phyloP scores from a whole-genome alignment of 2,113 vertebrate genomes.

The Anolis sagrei region DNA sequence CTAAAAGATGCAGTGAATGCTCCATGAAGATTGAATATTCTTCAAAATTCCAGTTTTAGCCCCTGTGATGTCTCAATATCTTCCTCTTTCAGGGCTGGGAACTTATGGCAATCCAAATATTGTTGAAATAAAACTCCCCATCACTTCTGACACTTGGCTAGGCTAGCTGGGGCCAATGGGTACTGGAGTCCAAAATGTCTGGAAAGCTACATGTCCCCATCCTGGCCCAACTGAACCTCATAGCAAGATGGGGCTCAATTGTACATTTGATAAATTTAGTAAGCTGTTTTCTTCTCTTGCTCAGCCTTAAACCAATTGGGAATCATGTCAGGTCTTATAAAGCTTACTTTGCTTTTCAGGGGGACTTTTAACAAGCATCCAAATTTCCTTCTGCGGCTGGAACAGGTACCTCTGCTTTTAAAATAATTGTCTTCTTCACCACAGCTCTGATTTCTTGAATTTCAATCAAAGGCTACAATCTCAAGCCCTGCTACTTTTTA shows the following conservation, averaged over 20 bases:
- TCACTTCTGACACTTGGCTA: background rate
- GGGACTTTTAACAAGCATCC: background rate
- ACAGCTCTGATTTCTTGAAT: slow-evolving; percentile 15
- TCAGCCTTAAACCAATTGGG: background rate
- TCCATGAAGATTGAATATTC: background rate
- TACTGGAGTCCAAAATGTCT: background rate
- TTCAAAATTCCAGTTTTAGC: background rate
- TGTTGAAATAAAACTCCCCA: background rate
- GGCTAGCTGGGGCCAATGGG: background rate
- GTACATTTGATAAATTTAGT: background rate
- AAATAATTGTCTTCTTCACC: background rate
- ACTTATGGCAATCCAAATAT: background rate
- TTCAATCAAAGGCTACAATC: background rate
- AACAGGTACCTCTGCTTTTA: background rate
- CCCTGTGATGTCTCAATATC: background rate
- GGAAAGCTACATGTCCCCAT: no score
- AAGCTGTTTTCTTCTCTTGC: background rate
- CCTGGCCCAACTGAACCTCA: background rate
- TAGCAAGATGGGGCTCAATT: background rate
- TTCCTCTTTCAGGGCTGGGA: background rate
- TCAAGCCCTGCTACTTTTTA: background rate
- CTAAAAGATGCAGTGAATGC: background rate
- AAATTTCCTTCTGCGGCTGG: background rate
- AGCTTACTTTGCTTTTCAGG: background rate
- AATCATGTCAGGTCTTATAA: background rate